A percentile compares a stretch with the other conserved stretches of the same genome.
These are phyloP conservation scores for Chiroxiphia lanceolata DNA, from an alignment of 2,797 vertebrate species.

Conservation along the genomic window DNA sequence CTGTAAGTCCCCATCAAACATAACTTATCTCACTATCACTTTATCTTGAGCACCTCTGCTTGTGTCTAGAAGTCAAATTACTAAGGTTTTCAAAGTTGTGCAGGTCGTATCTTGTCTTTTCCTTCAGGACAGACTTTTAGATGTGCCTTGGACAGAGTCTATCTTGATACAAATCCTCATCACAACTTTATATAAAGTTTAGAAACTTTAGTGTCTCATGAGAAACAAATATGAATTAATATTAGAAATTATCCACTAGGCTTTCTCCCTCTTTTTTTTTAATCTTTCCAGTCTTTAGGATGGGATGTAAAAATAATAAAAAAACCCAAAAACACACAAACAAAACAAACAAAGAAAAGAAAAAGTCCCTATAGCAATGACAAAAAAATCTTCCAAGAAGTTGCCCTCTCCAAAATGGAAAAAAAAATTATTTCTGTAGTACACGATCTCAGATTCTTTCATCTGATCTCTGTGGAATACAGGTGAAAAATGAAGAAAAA, in stretches of 20 bases:
- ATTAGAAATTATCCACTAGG: background rate
- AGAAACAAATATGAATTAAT: background rate
- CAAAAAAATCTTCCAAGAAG: background rate
- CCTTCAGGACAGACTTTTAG: background rate
- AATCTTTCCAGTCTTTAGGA: background rate
- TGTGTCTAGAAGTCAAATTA: background rate
- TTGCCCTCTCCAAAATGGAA: background rate
- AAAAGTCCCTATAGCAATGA: background rate
- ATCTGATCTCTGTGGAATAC: slow-evolving; percentile 3
- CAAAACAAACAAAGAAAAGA: background rate
- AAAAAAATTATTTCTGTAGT: background rate
- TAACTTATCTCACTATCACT: background rate
- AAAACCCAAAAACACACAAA: background rate
- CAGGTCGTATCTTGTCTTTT: background rate
- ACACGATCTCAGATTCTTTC: background rate
- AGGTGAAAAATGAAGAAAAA: slow-evolving; percentile 1
- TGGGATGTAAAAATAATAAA: background rate
- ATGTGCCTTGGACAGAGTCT: background rate
- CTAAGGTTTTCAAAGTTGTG: background rate
- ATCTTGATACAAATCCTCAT: background rate
- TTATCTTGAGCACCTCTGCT: background rate
- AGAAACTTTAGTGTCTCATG: background rate
- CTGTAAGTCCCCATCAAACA: background rate
- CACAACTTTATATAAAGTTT: background rate
- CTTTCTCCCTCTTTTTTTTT: background rate